Conservation (phyloP, 2,797 vertebrate genomes). For the Schizopygopsis pylzovi region DNA sequence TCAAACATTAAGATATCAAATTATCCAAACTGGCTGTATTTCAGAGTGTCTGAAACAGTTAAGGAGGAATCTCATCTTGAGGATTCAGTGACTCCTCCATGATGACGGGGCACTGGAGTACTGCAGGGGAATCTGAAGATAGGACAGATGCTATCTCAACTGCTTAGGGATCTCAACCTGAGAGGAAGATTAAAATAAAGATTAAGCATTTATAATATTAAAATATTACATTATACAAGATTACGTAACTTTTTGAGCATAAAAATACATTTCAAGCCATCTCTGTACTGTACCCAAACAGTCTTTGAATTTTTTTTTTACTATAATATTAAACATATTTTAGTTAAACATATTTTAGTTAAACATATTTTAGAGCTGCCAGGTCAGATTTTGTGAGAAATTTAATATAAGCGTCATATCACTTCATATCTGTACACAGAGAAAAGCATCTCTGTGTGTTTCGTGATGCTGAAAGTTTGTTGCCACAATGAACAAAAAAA, state of each 20-base stretch:
- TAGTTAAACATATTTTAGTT: neutral
- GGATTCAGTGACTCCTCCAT: neutral
- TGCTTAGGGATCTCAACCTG: constrained; percentile 61
- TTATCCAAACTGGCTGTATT: neutral
- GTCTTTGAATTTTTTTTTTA: neutral
- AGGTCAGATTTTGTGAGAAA: too few species aligned
- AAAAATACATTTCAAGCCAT: neutral
- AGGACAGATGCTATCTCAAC: constrained; percentile 48
- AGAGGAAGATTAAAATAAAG: neutral
- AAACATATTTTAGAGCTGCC: neutral
- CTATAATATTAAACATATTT: neutral
- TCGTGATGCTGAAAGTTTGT: neutral
- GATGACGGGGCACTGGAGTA: neutral
- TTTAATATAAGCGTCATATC: neutral
- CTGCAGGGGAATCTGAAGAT: neutral
- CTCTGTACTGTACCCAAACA: too few species aligned
- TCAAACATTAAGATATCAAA: constrained; percentile 14
- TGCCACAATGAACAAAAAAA: neutral
- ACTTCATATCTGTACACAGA: neutral
- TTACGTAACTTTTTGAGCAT: neutral
- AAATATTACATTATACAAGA: neutral
- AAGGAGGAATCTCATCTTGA: neutral
- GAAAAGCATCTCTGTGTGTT: neutral
- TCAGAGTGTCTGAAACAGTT: neutral
- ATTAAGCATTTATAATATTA: constrained; percentile 1